Evolutionary conservation across 2,797 vertebrate species (phyloP), one percentile per base, ranked within the genome.

Genomic region (Mus spretus): DNA sequence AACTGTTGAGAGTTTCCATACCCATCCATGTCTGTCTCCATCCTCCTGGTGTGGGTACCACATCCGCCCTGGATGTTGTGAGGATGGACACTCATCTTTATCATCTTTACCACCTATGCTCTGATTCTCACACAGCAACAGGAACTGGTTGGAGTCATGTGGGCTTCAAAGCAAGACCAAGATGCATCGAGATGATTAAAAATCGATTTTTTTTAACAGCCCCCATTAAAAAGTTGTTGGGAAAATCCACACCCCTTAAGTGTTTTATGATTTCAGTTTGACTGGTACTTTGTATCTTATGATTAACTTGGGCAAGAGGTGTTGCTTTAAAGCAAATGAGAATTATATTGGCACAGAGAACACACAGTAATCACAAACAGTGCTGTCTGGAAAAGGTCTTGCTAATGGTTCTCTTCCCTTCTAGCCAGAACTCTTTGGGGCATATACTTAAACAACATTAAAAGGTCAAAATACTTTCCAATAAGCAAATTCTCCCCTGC

Each of bases 181-280:
- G 92, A 86, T 91, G 61, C 61, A 91, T 55, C 92, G 75, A 95
- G 96, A 97, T 92, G 47, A 94, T 97, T 89, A 96, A 95, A 97
- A 94, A 70, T 94, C 86, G 84, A 92, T 95, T 93, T 93, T 94
- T 94, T 96, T 91, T 61, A 96, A 96, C 95, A 89, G 84, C 90
- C 87, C 90, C 94, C 83, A 95, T 97, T 97, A 40, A 97, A 95
- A 89, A 94, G 93, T 95, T 95, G 53, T 94, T 97, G 93, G 98
- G 97, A 97, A 98, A 97, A 97, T 96, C 92, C 97, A 91, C 93
- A 85, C 89, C 87, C 85, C 50, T 90, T 70, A 96, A 96, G 63
- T 86, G 88, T 92, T 94, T 93, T 90, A 94, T 65, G 90, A 89
- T 97, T 97, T 98, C 98, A 96, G 47, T 98, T 98, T 98, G 97